Evolutionary conservation across 2,888 invertebrate genomes (phyloP).

Genomic region (Anarsia innoxiella): DNA sequence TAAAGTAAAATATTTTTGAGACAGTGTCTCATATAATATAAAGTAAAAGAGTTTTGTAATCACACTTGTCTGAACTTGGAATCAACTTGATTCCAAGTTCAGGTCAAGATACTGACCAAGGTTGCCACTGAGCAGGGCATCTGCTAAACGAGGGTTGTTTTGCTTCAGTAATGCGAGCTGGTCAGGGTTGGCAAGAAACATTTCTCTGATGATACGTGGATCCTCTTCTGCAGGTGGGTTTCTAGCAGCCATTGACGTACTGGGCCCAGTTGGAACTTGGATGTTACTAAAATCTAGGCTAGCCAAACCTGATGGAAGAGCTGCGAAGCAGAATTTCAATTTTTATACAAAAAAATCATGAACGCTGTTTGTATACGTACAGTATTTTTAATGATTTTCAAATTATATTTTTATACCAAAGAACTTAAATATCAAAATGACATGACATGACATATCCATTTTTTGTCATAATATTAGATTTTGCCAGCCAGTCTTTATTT

Average conservation of each 20-base stretch:
- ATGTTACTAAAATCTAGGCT: conserved; percentile 91
- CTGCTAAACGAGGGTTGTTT: conserved; percentile 94
- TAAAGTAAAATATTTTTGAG: too few species aligned
- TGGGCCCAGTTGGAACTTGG: conserved; percentile 79
- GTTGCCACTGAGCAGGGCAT: conserved; percentile 90
- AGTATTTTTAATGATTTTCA: conserved; percentile 11
- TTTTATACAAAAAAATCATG: too few species aligned
- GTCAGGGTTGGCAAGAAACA: conserved; percentile 92
- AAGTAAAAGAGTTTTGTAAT: too few species aligned
- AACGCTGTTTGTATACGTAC: too few species aligned
- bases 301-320: conserved; percentile 67
- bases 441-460: too few species aligned
- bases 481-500: not conserved
- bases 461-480: not conserved
- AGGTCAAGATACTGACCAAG: conserved; percentile 75
- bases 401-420: conserved; percentile 12
- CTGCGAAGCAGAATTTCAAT: conserved; percentile 37
- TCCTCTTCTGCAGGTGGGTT: conserved; percentile 80
- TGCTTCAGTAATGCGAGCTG: conserved; percentile 92
- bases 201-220: conserved; percentile 88
- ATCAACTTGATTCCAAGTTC: not conserved
- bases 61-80: too few species aligned
- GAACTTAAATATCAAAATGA: conserved; percentile 16
- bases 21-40: too few species aligned
- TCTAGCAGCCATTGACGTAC: conserved; percentile 50